Conservation (phyloP, 2,888 invertebrate species). For the Phyllotreta striolata region DNA sequence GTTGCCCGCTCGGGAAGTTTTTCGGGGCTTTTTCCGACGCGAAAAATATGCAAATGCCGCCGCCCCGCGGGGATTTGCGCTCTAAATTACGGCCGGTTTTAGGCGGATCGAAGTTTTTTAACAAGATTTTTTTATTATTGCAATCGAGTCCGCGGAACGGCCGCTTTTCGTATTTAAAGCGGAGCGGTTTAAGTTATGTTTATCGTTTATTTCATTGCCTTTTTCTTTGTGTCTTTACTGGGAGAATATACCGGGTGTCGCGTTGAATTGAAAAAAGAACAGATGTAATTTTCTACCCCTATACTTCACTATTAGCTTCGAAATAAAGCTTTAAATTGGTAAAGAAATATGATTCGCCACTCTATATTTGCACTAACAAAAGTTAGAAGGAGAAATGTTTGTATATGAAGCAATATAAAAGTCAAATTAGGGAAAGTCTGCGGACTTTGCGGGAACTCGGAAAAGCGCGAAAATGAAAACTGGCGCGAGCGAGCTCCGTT, state of each 20-base stretch:
- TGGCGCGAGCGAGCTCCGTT: no score
- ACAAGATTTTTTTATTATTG: conserved; percentile 32
- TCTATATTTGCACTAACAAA: no score
- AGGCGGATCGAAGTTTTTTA: conserved; percentile 33
- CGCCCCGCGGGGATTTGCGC: conserved; percentile 26
- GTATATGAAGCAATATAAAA: not conserved
- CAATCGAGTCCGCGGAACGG: conserved; percentile 21
- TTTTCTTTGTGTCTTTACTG: no score
- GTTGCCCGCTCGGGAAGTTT: conserved; percentile 24
- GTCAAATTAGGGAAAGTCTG: conserved; percentile 21
- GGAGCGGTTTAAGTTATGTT: no score
- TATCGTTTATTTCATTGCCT: no score
- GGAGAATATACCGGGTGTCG: no score
- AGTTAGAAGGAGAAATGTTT: no score
- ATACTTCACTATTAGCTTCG: no score
- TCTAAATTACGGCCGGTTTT: conserved; percentile 32
- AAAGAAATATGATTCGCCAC: no score
- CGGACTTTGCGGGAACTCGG: conserved; percentile 11
- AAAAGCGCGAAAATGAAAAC: conserved; percentile 12
- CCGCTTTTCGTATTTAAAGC: not conserved
- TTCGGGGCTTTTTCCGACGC: conserved; percentile 30
- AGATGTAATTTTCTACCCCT: no score
- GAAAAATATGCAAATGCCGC: conserved; percentile 35
- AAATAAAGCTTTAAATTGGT: no score
- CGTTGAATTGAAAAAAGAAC: no score